A percentile compares a stretch with the other conserved stretches of the same genome.
phyloP scores from a whole-genome alignment of 2,888 invertebrate genomes.

The Caenorhabditis sp. region DNA sequence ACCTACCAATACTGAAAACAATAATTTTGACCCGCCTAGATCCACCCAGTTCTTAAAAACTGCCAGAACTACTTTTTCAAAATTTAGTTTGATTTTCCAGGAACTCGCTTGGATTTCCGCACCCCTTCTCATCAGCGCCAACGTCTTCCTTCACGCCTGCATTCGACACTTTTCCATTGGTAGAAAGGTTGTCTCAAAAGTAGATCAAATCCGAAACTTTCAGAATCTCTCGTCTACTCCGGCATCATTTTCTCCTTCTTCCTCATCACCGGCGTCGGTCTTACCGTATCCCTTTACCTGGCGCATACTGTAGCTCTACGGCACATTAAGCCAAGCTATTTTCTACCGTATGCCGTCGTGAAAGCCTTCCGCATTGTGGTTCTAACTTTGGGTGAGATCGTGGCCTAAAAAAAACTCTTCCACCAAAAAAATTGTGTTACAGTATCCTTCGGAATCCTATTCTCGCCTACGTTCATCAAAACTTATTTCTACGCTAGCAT shows the following conservation, averaged over 20 bases:
- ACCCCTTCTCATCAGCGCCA: slow-evolving; percentile 69
- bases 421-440: slow-evolving; percentile 10
- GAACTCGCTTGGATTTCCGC: slow-evolving; percentile 72
- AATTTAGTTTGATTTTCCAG: slow-evolving; percentile 32
- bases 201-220: neutral
- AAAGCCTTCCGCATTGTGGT: slow-evolving; percentile 55
- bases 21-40: neutral
- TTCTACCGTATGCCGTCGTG: slow-evolving; percentile 67
- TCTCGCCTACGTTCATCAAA: slow-evolving; percentile 71
- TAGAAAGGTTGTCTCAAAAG: neutral
- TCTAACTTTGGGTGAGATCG: slow-evolving; percentile 44
- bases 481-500: slow-evolving; percentile 72
- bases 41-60: neutral
- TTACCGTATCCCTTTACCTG: slow-evolving; percentile 62
- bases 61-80: neutral
- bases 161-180: slow-evolving; percentile 64
- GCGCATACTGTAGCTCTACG: slow-evolving; percentile 66
- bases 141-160: slow-evolving; percentile 71
- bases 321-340: slow-evolving; percentile 55
- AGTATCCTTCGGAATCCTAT: slow-evolving; percentile 71
- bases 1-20: neutral
- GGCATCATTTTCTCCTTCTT: slow-evolving; percentile 67
- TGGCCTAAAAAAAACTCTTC: slow-evolving; percentile 12
- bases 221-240: slow-evolving; percentile 67
- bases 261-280: slow-evolving; percentile 62